phyloP scores from a whole-genome alignment of 2,113 vertebrate genomes.

The Chaetodon auriga region DNA sequence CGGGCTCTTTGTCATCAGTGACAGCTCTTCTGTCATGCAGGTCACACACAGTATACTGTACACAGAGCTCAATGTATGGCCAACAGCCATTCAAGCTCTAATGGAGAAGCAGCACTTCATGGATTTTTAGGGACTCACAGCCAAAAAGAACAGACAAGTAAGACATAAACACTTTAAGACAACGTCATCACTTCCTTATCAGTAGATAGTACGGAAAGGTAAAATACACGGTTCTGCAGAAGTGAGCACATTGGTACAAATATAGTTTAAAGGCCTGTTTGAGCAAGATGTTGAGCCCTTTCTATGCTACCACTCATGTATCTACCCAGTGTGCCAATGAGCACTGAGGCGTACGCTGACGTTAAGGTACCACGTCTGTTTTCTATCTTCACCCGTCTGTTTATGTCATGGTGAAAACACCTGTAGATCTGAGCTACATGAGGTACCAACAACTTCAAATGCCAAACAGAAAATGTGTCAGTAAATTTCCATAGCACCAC shows the following conservation, averaged over 20 bases:
- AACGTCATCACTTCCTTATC: slow-evolving; percentile 7
- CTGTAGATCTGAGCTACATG: neutral
- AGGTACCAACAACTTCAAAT: neutral
- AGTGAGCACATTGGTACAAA: slow-evolving; percentile 17
- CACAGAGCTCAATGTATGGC: slow-evolving; percentile 23
- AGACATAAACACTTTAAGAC: slow-evolving; percentile 16
- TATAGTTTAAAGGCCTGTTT: slow-evolving; percentile 12
- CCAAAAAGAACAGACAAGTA: slow-evolving; percentile 11
- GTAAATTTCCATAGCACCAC: slow-evolving; percentile 40
- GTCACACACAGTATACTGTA: neutral
- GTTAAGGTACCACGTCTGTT: neutral
- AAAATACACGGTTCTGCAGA: slow-evolving; percentile 34
- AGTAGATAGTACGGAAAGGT: slow-evolving; percentile 18
- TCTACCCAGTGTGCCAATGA: neutral
- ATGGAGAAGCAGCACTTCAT: slow-evolving; percentile 34
- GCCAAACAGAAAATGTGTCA: slow-evolving; percentile 11
- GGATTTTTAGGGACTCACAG: slow-evolving; percentile 11
- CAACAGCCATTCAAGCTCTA: slow-evolving; percentile 26
- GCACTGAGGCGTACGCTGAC: neutral
- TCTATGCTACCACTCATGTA: slow-evolving; percentile 6
- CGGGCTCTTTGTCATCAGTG: slow-evolving; percentile 24
- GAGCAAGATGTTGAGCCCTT: slow-evolving; percentile 52
- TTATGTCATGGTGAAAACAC: neutral
- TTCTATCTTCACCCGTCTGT: neutral
- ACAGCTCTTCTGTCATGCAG: neutral